A percentile compares a stretch with the other conserved stretches of the same genome.
phyloP scores from a whole-genome alignment of 2,888 invertebrate genomes.

The Alviniconcha strummeri region DNA sequence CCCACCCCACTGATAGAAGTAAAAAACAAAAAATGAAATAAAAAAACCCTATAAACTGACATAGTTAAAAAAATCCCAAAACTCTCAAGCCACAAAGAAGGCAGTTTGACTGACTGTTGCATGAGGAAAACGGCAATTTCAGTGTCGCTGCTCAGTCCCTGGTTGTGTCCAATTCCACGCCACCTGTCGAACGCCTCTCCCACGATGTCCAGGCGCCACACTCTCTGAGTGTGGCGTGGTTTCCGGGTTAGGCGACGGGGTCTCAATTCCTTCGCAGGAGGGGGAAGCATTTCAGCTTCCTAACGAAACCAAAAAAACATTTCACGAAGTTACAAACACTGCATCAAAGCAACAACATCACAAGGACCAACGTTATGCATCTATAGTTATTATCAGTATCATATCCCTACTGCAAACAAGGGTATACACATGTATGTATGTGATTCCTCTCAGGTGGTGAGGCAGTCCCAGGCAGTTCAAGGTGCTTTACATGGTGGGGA shows the following conservation, averaged over 20 bases:
- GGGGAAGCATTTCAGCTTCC: neutral
- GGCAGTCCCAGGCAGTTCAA: too few species aligned
- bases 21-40: neutral
- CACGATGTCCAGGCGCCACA: slow-evolving; percentile 9
- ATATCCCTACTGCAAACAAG: neutral
- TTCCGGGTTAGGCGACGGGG: slow-evolving; percentile 9
- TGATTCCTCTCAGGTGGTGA: neutral
- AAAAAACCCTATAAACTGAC: neutral
- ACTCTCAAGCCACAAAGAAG: too few species aligned
- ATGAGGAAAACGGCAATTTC: slow-evolving; percentile 31
- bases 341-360: neutral
- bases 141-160: slow-evolving; percentile 20
- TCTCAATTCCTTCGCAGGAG: slow-evolving; percentile 1
- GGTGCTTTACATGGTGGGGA: too few species aligned
- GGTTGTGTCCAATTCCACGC: slow-evolving; percentile 5
- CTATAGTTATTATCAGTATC: neutral
- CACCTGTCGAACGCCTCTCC: slow-evolving; percentile 11
- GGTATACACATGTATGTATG: neutral
- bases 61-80: too few species aligned
- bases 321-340: neutral
- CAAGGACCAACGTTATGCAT: neutral
- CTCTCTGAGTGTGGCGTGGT: slow-evolving; percentile 19
- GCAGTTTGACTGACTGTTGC: slow-evolving; percentile 21
- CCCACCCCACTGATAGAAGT: neutral
- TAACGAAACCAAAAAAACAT: neutral